Evolutionary conservation across 2,113 vertebrate genomes (phyloP).

Genomic region (Ctenomys sociabilis): DNA sequence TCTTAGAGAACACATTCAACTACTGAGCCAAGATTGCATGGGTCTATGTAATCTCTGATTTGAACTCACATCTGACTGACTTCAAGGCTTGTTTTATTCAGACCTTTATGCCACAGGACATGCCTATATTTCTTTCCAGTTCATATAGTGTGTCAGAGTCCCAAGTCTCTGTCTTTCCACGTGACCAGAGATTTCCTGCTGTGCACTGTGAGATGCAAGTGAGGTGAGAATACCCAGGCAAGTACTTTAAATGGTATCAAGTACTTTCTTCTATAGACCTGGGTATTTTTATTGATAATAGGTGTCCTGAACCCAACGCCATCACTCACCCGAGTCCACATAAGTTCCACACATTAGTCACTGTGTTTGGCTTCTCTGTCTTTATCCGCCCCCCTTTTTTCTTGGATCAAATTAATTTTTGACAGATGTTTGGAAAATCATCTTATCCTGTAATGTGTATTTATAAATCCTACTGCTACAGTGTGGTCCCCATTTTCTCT

Average conservation of each 20-base stretch:
- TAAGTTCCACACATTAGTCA: conserved; percentile 50
- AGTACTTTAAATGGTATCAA: background rate
- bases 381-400: background rate
- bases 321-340: background rate
- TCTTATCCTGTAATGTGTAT: conserved; percentile 79
- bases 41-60: background rate
- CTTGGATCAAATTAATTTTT: conserved; percentile 74
- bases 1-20: background rate
- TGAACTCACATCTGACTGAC: background rate
- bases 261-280: background rate
- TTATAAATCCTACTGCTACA: conserved; percentile 79
- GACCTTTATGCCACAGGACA: background rate
- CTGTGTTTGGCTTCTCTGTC: conserved; percentile 53
- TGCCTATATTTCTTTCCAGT: background rate
- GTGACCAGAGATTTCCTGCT: background rate
- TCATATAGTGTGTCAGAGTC: background rate
- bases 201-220: background rate
- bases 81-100: background rate
- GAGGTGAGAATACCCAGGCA: background rate
- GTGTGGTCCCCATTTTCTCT: conserved; percentile 73
- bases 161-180: background rate
- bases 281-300: conserved; percentile 45
- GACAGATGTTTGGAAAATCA: conserved; percentile 80
- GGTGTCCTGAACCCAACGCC: background rate
- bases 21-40: background rate